These are phyloP conservation scores for Augiades crinisus DNA, from an alignment of 2,888 invertebrate species.

Conservation along the genomic window DNA sequence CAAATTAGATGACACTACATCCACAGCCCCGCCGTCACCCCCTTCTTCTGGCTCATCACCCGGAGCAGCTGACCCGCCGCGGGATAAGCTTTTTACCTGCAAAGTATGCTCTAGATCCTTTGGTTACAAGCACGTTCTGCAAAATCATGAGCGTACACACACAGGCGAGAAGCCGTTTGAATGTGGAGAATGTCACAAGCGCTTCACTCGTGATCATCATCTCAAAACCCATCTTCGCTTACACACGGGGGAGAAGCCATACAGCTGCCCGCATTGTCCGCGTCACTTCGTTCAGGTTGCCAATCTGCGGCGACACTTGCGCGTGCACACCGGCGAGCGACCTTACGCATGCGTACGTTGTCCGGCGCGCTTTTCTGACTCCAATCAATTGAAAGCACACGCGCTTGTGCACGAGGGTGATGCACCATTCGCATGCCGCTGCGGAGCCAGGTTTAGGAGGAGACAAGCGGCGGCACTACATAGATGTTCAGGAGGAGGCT, in stretches of 20 bases:
- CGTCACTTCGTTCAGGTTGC: constrained; percentile 97
- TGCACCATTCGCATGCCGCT: constrained; percentile 93
- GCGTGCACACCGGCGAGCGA: constrained; percentile 95
- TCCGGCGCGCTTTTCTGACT: constrained; percentile 93
- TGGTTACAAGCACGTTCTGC: constrained; percentile 96
- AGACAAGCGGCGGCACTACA: constrained; percentile 94
- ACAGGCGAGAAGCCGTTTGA: constrained; percentile 97
- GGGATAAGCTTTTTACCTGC: constrained; percentile 94
- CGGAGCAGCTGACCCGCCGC: constrained; percentile 73
- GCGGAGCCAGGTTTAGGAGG: constrained; percentile 90
- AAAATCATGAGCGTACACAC: constrained; percentile 96
- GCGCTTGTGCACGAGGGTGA: constrained; percentile 94
- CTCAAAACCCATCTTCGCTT: constrained; percentile 95
- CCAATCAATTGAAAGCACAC: constrained; percentile 95
- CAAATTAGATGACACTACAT: constrained; percentile 64
- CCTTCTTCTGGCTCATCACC: constrained; percentile 77
- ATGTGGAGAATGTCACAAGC: constrained; percentile 94
- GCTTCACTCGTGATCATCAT: constrained; percentile 96
- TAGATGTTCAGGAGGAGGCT: constrained; percentile 84
- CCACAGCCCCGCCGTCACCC: constrained; percentile 60
- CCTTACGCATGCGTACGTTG: constrained; percentile 94
- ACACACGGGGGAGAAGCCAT: constrained; percentile 96
- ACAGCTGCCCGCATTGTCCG: constrained; percentile 95
- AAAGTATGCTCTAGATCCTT: constrained; percentile 93
- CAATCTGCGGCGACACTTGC: constrained; percentile 92